Percentiles rank a stretch among this genome's conserved stretches.
These are phyloP conservation scores for Echinometra lucunter DNA, from an alignment of 53 echinoderm and acorn worm species.

Conservation along the genomic window DNA sequence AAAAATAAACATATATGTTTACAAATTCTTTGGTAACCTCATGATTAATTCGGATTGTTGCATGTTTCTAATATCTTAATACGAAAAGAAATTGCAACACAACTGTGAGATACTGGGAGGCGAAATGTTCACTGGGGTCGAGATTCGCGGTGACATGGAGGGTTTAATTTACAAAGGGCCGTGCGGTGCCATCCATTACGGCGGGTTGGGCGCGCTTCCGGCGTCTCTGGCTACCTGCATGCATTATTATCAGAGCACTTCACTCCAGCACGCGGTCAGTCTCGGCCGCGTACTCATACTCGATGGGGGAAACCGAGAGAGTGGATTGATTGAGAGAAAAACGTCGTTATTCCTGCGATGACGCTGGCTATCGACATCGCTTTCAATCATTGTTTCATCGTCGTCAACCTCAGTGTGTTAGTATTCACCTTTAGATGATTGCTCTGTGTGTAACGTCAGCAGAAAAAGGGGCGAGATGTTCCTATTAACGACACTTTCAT, in stretches of 20 bases:
- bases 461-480: too few species aligned
- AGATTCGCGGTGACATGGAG: constrained; percentile 23
- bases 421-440: not conserved
- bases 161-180: constrained; percentile 67
- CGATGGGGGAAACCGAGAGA: not conserved
- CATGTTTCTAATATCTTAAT: too few species aligned
- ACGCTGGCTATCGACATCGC: not conserved
- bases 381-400: not conserved
- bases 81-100: not conserved
- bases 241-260: constrained; percentile 66
- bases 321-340: constrained; percentile 9
- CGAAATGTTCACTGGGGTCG: not conserved
- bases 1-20: too few species aligned
- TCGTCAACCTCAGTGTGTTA: not conserved
- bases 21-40: too few species aligned
- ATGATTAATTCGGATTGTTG: too few species aligned
- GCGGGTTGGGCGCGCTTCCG: constrained; percentile 52
- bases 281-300: constrained; percentile 15
- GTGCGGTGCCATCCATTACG: constrained; percentile 65
- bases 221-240: constrained; percentile 42
- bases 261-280: constrained; percentile 25
- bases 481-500: too few species aligned
- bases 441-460: too few species aligned
- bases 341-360: not conserved
- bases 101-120: not conserved